phyloP scores from a whole-genome alignment of 2,797 vertebrate species.

The Notolepis coatsorum region DNA sequence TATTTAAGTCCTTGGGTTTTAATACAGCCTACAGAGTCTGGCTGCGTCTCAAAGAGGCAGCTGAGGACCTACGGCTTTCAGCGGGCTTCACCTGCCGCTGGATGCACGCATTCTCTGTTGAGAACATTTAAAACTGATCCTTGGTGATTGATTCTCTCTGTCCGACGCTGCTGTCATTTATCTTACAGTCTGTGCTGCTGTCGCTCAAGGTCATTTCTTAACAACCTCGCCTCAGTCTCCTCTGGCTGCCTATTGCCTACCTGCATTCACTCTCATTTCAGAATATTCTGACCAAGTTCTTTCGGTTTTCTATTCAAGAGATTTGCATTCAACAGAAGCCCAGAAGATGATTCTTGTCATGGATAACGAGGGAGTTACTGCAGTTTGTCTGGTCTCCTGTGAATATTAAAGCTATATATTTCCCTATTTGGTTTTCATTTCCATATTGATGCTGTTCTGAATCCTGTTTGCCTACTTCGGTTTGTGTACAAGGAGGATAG shows the following conservation, averaged over 20 bases:
- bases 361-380: neutral
- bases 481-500: constrained; percentile 21
- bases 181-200: constrained; percentile 30
- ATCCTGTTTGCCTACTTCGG: constrained; percentile 18
- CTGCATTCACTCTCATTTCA: constrained; percentile 8
- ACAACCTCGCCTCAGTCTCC: constrained; percentile 30
- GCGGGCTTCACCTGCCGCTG: constrained; percentile 40
- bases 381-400: neutral
- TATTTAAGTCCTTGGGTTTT: constrained; percentile 34
- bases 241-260: constrained; percentile 3
- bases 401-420: constrained; percentile 33
- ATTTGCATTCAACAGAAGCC: constrained; percentile 13
- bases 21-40: constrained; percentile 28
- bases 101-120: constrained; percentile 51
- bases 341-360: constrained; percentile 10
- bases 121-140: constrained; percentile 55
- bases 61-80: constrained; percentile 36
- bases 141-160: constrained; percentile 54
- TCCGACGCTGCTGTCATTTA: constrained; percentile 52
- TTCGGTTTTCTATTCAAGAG: neutral
- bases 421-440: constrained; percentile 16
- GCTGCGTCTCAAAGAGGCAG: constrained; percentile 37
- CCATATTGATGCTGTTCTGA: constrained; percentile 23
- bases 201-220: constrained; percentile 52
- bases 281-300: constrained; percentile 8